These are phyloP conservation scores for Drosophila pallidifrons DNA, from an alignment of 1,140 invertebrate genomes.

Conservation along the genomic window DNA sequence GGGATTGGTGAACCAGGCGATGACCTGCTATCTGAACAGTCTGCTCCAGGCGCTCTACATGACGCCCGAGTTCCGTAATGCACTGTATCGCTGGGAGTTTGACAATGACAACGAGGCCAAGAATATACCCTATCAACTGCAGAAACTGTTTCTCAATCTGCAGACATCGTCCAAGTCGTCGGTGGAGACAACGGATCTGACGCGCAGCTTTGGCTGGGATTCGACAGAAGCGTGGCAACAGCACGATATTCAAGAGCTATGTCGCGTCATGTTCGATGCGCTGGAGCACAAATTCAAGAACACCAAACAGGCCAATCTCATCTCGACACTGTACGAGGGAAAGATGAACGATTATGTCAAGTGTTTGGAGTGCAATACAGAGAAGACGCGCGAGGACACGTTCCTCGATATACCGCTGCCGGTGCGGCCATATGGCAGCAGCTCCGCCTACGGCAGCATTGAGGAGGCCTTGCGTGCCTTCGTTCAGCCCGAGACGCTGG, in stretches of 20 bases:
- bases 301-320: constrained; percentile 93
- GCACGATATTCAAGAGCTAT: constrained; percentile 96
- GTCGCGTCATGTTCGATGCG: constrained; percentile 96
- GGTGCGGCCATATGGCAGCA: constrained; percentile 93
- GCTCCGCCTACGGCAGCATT: constrained; percentile 92
- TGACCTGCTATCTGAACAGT: constrained; percentile 97
- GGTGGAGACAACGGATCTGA: constrained; percentile 95
- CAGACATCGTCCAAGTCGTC: constrained; percentile 92
- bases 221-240: constrained; percentile 96
- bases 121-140: constrained; percentile 95
- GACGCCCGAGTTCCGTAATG: constrained; percentile 98
- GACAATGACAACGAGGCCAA: constrained; percentile 89
- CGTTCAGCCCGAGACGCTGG: constrained; percentile 93
- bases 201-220: constrained; percentile 96
- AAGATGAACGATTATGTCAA: constrained; percentile 97
- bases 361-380: constrained; percentile 94
- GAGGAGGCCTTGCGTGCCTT: constrained; percentile 94
- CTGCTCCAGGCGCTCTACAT: constrained; percentile 95
- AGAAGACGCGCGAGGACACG: constrained; percentile 93
- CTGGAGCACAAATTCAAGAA: constrained; percentile 94
- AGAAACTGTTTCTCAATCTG: constrained; percentile 94
- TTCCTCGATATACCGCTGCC: constrained; percentile 96
- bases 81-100: constrained; percentile 94
- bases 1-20: constrained; percentile 96
- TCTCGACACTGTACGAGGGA: constrained; percentile 90